Base-by-base conservation (phyloP, 2,797 vertebrate genomes). In the Phylloscopus collybita region DNA sequence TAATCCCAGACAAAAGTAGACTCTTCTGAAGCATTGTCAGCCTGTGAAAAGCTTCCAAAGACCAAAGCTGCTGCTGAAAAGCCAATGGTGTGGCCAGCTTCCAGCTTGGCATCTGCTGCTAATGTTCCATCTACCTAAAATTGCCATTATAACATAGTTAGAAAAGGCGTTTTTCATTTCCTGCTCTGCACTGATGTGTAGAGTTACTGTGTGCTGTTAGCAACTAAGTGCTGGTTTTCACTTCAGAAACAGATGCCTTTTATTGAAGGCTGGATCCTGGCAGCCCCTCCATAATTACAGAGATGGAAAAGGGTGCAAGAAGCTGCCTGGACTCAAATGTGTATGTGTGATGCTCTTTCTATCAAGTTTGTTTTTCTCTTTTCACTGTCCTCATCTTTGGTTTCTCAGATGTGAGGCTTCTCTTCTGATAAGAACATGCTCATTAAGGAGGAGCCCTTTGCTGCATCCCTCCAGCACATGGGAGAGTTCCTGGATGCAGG, bases 81-180 rank as follows among this genome's bases (percentile, higher is more conserved):
- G 59, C 87, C 87, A 92, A 80, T 4, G 7, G 59, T 30, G 62
- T 90, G 95, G 92, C 85, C 73, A 91, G 71, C 62, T 91, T 96
- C 92, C 95, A 95, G 93, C 85, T 96, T 96, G 95, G 92, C 93
- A 95, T 81, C 87, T 7, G 1, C 87, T 50, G 49, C 88, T 91
- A 81, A 81, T 81, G 85, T 96, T 94, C 91, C 91, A 92, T 95
- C 89, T 92, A 95, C 91, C 92, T 94, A 92, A 94, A 94, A 91
- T 6, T 91, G 95, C 82, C 82, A 90, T 96, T 93, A 95, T 92
- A 94, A 85, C 88, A 40, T 80, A 75, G 89, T 86, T 90, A 91
- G 85, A 93, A 90, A 95, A 90, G 80, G 86, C 54, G 1, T 90
- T 96, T 96, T 96, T 94, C 60, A 90, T 95, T 96, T 96, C 87